These are phyloP conservation scores for Myotis brandtii DNA, from an alignment of 2,113 vertebrate species.

Conservation along the genomic window DNA sequence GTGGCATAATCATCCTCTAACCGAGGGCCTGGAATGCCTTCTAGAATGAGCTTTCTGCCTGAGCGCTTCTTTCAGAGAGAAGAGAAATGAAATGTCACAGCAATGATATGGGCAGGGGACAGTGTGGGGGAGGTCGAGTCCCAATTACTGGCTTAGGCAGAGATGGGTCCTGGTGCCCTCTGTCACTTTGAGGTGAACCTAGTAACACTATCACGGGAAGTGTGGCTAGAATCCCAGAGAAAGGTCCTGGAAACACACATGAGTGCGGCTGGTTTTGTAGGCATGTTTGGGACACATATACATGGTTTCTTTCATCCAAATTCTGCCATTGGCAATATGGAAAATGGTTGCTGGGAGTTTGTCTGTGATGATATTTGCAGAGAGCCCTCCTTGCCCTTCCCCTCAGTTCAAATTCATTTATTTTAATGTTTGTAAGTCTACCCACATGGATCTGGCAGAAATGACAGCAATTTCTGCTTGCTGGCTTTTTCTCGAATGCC, in stretches of 20 bases:
- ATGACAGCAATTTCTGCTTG: not conserved
- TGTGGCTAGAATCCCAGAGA: not conserved
- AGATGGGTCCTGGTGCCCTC: not conserved
- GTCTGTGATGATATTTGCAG: not conserved
- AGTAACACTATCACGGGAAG: rapidly evolving
- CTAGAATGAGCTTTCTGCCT: conserved; percentile 73
- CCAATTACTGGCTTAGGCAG: conserved; percentile 69
- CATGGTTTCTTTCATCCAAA: not conserved
- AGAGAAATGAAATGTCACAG: conserved; percentile 82
- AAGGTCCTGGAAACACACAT: not conserved
- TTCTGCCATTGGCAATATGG: not conserved
- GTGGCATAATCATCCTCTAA: not conserved
- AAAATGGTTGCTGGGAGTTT: not conserved
- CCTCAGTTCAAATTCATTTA: not conserved
- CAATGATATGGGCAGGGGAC: conserved; percentile 75
- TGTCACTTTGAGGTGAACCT: rapidly evolving
- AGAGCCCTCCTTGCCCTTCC: not conserved
- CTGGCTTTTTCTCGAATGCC: not conserved
- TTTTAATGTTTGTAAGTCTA: not conserved
- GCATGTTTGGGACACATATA: too few species aligned
- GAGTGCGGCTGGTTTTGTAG: not conserved
- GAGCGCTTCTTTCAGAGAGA: conserved; percentile 19
- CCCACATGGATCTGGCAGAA: not conserved
- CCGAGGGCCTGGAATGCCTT: rapidly evolving
- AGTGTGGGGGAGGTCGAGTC: conserved; percentile 60